phyloP scores from a whole-genome alignment of 2,113 vertebrate species.

The Gambusia affinis region DNA sequence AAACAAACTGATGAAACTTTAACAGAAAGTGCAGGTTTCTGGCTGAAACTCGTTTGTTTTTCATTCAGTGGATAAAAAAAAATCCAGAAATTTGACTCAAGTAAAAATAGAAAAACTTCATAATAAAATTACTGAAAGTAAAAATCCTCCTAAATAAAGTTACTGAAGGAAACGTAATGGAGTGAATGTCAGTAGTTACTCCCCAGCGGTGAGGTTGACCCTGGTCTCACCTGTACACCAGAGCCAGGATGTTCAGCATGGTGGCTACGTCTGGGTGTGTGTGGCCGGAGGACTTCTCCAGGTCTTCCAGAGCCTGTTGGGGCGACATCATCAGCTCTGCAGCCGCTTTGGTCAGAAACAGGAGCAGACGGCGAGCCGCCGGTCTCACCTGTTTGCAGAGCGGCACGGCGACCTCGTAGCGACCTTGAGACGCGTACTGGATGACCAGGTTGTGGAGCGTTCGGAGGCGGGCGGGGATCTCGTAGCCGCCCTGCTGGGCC shows the following conservation, averaged over 20 bases:
- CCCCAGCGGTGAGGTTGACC: background rate
- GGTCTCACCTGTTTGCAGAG: constrained; percentile 83
- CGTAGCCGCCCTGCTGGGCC: constrained; percentile 87
- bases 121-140: too few species aligned
- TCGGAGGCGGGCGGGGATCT: constrained; percentile 87
- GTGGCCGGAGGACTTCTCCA: constrained; percentile 90
- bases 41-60: too few species aligned
- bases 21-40: too few species aligned
- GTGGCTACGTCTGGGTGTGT: constrained; percentile 90
- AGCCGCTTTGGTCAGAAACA: background rate
- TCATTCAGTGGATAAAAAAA: too few species aligned
- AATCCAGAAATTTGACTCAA: too few species aligned
- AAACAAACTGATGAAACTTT: too few species aligned
- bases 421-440: constrained; percentile 89
- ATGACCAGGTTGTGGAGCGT: constrained; percentile 91
- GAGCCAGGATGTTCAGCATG: constrained; percentile 90
- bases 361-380: too few species aligned
- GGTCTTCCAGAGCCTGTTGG: constrained; percentile 86
- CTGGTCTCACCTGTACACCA: constrained; percentile 85
- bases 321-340: background rate
- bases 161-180: too few species aligned
- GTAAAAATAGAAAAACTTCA: too few species aligned
- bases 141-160: too few species aligned
- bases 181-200: too few species aligned
- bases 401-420: constrained; percentile 89